Percentiles rank a stretch among this genome's conserved stretches.
Conservation (phyloP, 2,888 invertebrate genomes). For the Formica aserva region DNA sequence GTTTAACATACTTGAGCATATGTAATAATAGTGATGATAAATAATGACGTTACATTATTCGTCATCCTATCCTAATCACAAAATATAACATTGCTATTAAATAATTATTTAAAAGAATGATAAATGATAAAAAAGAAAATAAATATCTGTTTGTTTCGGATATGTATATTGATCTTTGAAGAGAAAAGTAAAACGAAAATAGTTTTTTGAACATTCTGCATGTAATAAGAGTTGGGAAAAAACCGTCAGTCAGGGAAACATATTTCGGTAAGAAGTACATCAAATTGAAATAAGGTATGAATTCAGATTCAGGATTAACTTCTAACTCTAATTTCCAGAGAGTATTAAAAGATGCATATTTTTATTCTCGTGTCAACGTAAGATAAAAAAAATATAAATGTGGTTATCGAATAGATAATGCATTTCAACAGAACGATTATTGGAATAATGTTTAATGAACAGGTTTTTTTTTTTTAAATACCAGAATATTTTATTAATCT, state of each 20-base stretch:
- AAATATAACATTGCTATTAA: not conserved
- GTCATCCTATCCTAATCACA: not conserved
- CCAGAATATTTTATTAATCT: constrained; percentile 32
- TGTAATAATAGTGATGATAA: constrained; percentile 7
- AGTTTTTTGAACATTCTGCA: not conserved
- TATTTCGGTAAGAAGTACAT: not conserved
- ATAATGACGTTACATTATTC: not conserved
- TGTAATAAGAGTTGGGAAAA: not conserved
- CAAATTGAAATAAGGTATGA: not conserved
- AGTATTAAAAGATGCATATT: not conserved
- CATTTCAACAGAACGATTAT: not conserved
- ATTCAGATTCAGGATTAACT: not conserved
- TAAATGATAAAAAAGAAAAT: not conserved
- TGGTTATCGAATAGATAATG: not conserved
- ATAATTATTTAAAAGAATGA: not conserved
- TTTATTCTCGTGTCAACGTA: not conserved
- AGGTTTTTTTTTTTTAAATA: constrained; percentile 20
- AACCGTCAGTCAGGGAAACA: not conserved
- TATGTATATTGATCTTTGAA: not conserved
- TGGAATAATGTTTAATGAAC: not conserved
- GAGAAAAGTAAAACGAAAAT: not conserved
- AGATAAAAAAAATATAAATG: not conserved
- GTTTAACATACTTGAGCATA: constrained; percentile 62
- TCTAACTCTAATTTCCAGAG: not conserved
- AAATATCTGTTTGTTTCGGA: not conserved